Evolutionary conservation across 1,140 invertebrate species (phyloP).

Genomic region (Pachypeltis micranthus): DNA sequence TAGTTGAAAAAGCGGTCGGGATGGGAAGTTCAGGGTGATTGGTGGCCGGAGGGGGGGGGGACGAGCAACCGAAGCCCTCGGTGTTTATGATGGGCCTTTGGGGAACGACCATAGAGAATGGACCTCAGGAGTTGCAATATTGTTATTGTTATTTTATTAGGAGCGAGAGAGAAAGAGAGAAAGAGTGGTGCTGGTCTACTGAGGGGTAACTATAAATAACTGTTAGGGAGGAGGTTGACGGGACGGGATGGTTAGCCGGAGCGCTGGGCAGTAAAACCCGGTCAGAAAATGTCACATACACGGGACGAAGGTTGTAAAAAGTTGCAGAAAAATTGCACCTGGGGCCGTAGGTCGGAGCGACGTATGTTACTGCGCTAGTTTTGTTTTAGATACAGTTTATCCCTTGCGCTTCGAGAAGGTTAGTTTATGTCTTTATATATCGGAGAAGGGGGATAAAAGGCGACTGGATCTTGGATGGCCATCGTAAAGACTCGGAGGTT

Average conservation of each 20-base stretch:
- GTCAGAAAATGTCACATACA: too few species aligned
- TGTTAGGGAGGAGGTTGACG: neutral
- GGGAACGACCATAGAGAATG: neutral
- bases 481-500: neutral
- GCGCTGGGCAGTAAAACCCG: conserved; percentile 10
- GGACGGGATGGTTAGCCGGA: neutral
- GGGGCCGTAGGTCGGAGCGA: conserved; percentile 16
- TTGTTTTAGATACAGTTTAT: conserved; percentile 12
- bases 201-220: conserved; percentile 12
- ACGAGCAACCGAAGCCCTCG: neutral
- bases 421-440: conserved; percentile 16
- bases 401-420: neutral
- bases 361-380: conserved; percentile 16
- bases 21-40: too few species aligned
- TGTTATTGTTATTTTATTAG: conserved; percentile 18
- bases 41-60: too few species aligned
- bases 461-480: conserved; percentile 2
- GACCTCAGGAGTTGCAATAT: conserved; percentile 6
- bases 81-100: neutral
- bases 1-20: too few species aligned
- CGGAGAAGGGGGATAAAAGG: conserved; percentile 2
- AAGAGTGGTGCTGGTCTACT: too few species aligned
- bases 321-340: conserved; percentile 17
- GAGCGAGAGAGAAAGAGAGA: neutral
- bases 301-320: conserved; percentile 11